Evolutionary conservation across 2,113 vertebrate species (phyloP).

Genomic region (Calyptommatus sinebrachiatus): DNA sequence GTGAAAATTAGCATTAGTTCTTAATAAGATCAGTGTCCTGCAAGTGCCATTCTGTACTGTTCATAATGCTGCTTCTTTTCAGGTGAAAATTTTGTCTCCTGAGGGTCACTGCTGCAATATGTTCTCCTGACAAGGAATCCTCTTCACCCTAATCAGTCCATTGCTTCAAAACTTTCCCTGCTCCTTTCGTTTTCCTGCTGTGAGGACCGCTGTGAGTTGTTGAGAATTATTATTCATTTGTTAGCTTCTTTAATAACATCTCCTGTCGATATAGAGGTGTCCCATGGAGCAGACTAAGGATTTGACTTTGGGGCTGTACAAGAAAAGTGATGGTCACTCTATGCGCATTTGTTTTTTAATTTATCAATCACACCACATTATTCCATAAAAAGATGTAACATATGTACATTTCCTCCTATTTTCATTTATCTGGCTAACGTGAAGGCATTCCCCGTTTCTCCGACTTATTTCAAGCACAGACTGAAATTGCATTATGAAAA

Average conservation of each 20-base stretch:
- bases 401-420: background rate
- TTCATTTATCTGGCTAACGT: background rate
- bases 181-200: slow-evolving; percentile 82
- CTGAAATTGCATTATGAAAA: background rate
- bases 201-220: slow-evolving; percentile 84
- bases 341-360: slow-evolving; percentile 54
- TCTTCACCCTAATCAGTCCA: slow-evolving; percentile 87
- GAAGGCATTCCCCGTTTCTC: too few species aligned
- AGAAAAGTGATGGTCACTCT: slow-evolving; percentile 70
- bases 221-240: slow-evolving; percentile 90
- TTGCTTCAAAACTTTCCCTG: slow-evolving; percentile 84
- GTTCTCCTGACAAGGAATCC: slow-evolving; percentile 84
- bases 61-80: slow-evolving; percentile 77
- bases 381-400: slow-evolving; percentile 35
- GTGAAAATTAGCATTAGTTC: slow-evolving; percentile 96
- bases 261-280: slow-evolving; percentile 80
- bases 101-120: slow-evolving; percentile 80
- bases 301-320: slow-evolving; percentile 84
- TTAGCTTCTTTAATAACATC: slow-evolving; percentile 92
- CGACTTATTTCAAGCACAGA: background rate
- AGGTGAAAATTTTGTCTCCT: slow-evolving; percentile 93
- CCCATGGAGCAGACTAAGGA: slow-evolving; percentile 74
- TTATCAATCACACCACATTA: slow-evolving; percentile 49
- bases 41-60: slow-evolving; percentile 74
- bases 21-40: slow-evolving; percentile 91